Percentiles rank a stretch among this genome's conserved stretches.
These are phyloP conservation scores for Ricordea florida DNA, from an alignment of 92 coral and sea anemone genomes.

Conservation along the genomic window DNA sequence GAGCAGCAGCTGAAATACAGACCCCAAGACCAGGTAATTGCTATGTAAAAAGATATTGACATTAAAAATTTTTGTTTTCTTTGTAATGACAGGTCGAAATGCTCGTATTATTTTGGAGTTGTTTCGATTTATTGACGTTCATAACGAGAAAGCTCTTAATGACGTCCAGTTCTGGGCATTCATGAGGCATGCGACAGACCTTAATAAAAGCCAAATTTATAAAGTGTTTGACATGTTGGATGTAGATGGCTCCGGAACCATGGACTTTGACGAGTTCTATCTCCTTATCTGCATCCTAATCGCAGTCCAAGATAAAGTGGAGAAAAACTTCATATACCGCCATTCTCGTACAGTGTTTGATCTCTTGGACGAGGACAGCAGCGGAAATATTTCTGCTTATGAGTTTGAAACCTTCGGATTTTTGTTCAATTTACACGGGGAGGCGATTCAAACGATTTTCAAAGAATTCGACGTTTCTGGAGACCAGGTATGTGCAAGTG, in stretches of 20 bases:
- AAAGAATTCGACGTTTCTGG: conserved; percentile 98
- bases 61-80: neutral
- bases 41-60: too few species aligned
- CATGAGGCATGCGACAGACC: conserved; percentile 84
- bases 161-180: conserved; percentile 97
- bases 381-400: conserved; percentile 92
- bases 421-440: conserved; percentile 92
- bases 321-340: conserved; percentile 92
- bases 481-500: conserved; percentile 74
- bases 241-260: conserved; percentile 93
- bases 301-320: conserved; percentile 89
- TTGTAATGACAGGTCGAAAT: conserved; percentile 65
- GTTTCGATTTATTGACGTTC: conserved; percentile 87
- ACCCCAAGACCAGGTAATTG: too few species aligned
- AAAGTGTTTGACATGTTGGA: conserved; percentile 98
- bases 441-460: conserved; percentile 89
- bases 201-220: conserved; percentile 81
- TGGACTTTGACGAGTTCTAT: conserved; percentile 97
- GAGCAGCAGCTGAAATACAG: too few species aligned
- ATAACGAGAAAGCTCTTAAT: conserved; percentile 87
- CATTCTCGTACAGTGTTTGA: conserved; percentile 98
- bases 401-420: conserved; percentile 97
- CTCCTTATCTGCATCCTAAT: conserved; percentile 88
- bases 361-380: conserved; percentile 90
- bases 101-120: conserved; percentile 83